Evolutionary conservation across 2,797 vertebrate genomes (phyloP).

Genomic region (Thamnophis elegans): DNA sequence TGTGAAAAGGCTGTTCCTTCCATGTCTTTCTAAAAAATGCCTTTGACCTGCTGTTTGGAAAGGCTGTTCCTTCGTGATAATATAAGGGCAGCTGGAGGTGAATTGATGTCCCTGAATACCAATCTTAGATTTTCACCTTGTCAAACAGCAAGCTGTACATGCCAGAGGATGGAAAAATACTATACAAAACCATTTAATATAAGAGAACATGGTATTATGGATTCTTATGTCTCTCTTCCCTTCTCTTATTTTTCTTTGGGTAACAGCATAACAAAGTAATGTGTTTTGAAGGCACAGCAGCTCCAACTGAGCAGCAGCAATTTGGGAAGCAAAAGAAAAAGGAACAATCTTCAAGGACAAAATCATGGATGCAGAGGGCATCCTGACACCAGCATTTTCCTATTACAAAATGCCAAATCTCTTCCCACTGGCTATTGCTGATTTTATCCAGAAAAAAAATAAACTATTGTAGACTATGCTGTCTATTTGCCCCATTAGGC

Average conservation of each 20-base stretch:
- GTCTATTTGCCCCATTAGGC: conserved; percentile 2
- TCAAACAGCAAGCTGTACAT: background rate
- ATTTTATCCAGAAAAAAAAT: conserved; percentile 39
- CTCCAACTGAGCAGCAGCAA: conserved; percentile 63
- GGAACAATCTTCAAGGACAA: conserved; percentile 62
- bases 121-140: background rate
- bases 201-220: background rate
- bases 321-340: conserved; percentile 57
- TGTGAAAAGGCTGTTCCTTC: background rate
- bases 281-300: conserved; percentile 42
- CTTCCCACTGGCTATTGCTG: conserved; percentile 10
- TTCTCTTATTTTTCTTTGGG: conserved; percentile 23
- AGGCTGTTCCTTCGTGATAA: background rate
- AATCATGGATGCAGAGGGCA: conserved; percentile 52
- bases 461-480: conserved; percentile 17
- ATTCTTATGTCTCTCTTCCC: conserved; percentile 16
- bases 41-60: background rate
- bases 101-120: conserved; percentile 7
- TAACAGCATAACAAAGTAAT: conserved; percentile 56
- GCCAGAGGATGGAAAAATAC: background rate
- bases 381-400: conserved; percentile 51
- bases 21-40: background rate
- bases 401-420: conserved; percentile 57
- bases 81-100: background rate
- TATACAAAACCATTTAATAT: conserved; percentile 11